These are phyloP conservation scores for Lontra canadensis DNA, from an alignment of 2,113 vertebrate species.

Conservation along the genomic window DNA sequence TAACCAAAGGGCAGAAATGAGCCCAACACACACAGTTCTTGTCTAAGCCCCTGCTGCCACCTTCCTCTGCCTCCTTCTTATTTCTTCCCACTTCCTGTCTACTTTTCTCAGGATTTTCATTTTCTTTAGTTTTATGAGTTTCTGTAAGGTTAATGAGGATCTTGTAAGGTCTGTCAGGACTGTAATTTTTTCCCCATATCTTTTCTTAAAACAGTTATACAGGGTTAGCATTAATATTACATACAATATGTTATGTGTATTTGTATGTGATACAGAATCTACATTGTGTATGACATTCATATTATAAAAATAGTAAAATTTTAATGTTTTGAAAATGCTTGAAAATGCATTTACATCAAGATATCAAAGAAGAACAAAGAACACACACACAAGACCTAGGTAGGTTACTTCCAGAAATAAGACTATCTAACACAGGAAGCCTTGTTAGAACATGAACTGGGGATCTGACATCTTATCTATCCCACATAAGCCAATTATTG, in stretches of 20 bases:
- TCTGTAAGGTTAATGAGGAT: background rate
- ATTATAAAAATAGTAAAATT: background rate
- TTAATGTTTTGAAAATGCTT: background rate
- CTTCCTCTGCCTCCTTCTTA: background rate
- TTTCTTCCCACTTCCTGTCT: background rate
- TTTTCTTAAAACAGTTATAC: slow-evolving; percentile 12
- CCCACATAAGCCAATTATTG: background rate
- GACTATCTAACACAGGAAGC: background rate
- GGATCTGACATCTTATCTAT: background rate
- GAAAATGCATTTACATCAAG: background rate
- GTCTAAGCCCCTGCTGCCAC: background rate
- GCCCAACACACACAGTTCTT: background rate
- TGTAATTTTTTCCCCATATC: background rate
- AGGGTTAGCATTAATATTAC: background rate
- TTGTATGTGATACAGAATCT: background rate
- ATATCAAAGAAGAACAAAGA: background rate
- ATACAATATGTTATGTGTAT: background rate
- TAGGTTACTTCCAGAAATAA: background rate
- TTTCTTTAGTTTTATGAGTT: background rate
- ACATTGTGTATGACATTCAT: background rate
- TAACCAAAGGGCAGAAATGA: background rate
- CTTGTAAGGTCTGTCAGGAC: background rate
- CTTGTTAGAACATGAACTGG: background rate
- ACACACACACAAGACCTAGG: background rate
- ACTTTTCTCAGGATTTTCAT: background rate